A percentile compares a stretch with the other conserved stretches of the same genome.
Conservation (phyloP, 2,888 invertebrate species). For the Agrochola lychnidis region DNA sequence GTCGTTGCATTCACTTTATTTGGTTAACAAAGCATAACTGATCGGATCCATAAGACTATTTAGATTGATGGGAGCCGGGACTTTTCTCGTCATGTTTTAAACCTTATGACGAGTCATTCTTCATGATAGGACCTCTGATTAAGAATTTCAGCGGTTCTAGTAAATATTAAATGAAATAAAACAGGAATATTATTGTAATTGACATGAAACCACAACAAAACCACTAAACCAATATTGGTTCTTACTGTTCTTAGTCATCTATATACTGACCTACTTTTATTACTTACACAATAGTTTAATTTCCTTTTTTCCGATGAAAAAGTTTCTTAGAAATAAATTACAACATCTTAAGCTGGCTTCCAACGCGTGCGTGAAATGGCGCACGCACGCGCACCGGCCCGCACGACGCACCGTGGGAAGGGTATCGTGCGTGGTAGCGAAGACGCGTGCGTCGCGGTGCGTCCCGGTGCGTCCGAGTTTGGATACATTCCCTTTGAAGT, state of each 20-base stretch:
- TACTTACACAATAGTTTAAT: not conserved
- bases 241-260: not conserved
- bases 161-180: not conserved
- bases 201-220: not conserved
- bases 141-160: constrained; percentile 3
- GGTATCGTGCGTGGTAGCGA: too few relatives aligned
- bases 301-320: not conserved
- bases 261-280: too few relatives aligned
- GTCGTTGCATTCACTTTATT: constrained; percentile 7
- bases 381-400: too few relatives aligned
- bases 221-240: not conserved
- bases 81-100: constrained; percentile 14
- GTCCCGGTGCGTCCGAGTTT: too few relatives aligned
- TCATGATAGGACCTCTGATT: constrained; percentile 1
- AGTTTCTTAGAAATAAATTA: constrained; percentile 6
- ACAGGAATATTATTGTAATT: constrained; percentile 16
- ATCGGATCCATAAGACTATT: constrained; percentile 23
- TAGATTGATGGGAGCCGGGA: constrained; percentile 17
- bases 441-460: too few relatives aligned
- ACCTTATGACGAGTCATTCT: not conserved
- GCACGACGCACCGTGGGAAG: too few relatives aligned
- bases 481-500: too few relatives aligned
- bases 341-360: too few relatives aligned
- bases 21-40: constrained; percentile 36
- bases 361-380: too few relatives aligned